Conservation (phyloP, 2,888 invertebrate species). For the Oasisia sp. region DNA sequence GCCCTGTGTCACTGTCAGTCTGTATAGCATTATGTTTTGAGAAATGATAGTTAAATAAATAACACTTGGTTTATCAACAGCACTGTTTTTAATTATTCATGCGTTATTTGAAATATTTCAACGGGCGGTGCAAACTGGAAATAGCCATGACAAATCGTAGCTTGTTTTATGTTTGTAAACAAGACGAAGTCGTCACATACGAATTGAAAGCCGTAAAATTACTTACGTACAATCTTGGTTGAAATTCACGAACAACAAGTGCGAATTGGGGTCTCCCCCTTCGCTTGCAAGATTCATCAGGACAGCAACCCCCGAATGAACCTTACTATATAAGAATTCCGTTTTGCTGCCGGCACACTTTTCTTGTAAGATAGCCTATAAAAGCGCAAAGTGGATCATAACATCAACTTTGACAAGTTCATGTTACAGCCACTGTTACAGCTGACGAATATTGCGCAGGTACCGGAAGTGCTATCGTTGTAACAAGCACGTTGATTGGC, state of each 20-base stretch:
- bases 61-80: background rate
- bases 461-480: background rate
- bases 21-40: no score
- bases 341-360: slow-evolving; percentile 21
- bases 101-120: background rate
- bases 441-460: slow-evolving; percentile 13
- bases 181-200: background rate
- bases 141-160: background rate
- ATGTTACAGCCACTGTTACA: background rate
- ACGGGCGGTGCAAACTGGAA: background rate
- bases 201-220: slow-evolving; percentile 19
- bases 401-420: slow-evolving; percentile 12
- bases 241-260: slow-evolving; percentile 93
- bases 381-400: background rate
- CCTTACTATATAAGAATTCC: slow-evolving; percentile 30
- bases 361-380: slow-evolving; percentile 7
- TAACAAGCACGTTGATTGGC: slow-evolving; percentile 1
- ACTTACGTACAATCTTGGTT: slow-evolving; percentile 99
- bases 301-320: slow-evolving; percentile 70
- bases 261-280: slow-evolving; percentile 76
- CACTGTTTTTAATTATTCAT: slow-evolving; percentile 19
- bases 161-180: background rate
- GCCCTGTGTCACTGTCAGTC: no score
- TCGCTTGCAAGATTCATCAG: slow-evolving; percentile 87
- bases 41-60: background rate